Base-by-base conservation (phyloP, 2,888 invertebrate species). In the Archaeoteleia sp. region DNA sequence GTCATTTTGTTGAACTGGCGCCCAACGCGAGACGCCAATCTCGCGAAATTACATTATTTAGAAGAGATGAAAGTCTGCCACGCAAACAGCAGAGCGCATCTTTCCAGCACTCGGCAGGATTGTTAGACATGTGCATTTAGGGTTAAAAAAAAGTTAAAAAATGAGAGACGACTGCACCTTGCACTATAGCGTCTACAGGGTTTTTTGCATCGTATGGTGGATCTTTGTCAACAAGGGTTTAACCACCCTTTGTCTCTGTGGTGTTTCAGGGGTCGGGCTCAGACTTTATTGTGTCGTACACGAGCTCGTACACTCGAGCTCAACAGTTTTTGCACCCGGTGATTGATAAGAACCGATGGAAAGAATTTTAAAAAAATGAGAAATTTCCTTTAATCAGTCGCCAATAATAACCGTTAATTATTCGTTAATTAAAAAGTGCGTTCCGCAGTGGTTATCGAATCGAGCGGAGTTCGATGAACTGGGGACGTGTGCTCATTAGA, bases 271-370 rank as follows among this genome's bases (percentile, higher is more conserved):
- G 79, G 77, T 74, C 73, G 76, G 71, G 68, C 70, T 74, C 78
- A 82, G 82, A 81, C 81, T 81, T 80, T 73, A 82, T 82, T 82
- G 82, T 81, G 70, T 70, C 72, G 72, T 49, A 72, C 77, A 73
- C 77, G 73, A 74, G 74, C 70, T 42, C 46, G 67, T 70, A 72
- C 73, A 74, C 75, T 75, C 74, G 67, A 58, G 71, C 63, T 71
- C 67, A 67, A 72, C 71, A 70, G 62, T 78, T 75, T 75, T 76
- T 75, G 61, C 51, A 34, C 35, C 13, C 45, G 40, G 37, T 54
- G 46, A 54, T 57, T 42, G 61, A 62, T 62, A 55, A 66, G 51
- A 13, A 43, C 60, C 43, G 51, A 60, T 60, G 51, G n/a, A n/a
- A n/a, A n/a, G n/a, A n/a, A n/a, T n/a, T n/a, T n/a, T n/a, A n/a